Conservation (phyloP, 2,888 invertebrate genomes). For the Acronicta psi region DNA sequence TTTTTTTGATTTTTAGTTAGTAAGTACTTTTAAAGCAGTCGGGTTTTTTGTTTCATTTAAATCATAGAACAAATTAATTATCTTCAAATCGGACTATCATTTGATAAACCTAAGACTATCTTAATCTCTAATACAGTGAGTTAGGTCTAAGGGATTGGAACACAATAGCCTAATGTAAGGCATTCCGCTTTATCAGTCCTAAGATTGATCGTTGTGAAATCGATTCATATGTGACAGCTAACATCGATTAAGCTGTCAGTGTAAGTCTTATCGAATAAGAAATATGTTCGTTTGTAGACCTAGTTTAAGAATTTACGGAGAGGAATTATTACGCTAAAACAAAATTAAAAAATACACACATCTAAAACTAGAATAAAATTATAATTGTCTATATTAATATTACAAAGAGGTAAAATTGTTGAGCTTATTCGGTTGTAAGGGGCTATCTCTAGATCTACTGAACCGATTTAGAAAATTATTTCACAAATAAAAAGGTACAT, state of each 20-base stretch:
- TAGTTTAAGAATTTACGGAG: not conserved
- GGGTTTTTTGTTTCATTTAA: too few relatives aligned
- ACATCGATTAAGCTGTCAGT: conserved; percentile 23
- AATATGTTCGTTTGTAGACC: conserved; percentile 1
- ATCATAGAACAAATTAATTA: too few relatives aligned
- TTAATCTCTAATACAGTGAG: conserved; percentile 8
- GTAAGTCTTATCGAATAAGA: not conserved
- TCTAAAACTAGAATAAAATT: too few relatives aligned
- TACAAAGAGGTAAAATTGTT: too few relatives aligned
- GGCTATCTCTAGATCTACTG: too few relatives aligned
- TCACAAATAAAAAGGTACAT: too few relatives aligned
- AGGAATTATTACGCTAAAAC: not conserved
- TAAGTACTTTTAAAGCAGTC: too few relatives aligned
- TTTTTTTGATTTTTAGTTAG: too few relatives aligned
- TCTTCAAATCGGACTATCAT: conserved; percentile 1
- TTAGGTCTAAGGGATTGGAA: conserved; percentile 14
- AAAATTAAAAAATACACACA: too few relatives aligned
- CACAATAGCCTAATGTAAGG: conserved; percentile 16
- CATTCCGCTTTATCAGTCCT: conserved; percentile 8
- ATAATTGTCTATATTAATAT: too few relatives aligned
- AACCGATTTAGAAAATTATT: too few relatives aligned
- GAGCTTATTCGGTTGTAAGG: too few relatives aligned
- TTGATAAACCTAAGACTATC: conserved; percentile 12
- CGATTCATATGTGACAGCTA: conserved; percentile 23
- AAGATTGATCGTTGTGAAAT: conserved; percentile 36